Base-by-base conservation (phyloP, 2,797 vertebrate species). In the Spinus olivaceus region DNA sequence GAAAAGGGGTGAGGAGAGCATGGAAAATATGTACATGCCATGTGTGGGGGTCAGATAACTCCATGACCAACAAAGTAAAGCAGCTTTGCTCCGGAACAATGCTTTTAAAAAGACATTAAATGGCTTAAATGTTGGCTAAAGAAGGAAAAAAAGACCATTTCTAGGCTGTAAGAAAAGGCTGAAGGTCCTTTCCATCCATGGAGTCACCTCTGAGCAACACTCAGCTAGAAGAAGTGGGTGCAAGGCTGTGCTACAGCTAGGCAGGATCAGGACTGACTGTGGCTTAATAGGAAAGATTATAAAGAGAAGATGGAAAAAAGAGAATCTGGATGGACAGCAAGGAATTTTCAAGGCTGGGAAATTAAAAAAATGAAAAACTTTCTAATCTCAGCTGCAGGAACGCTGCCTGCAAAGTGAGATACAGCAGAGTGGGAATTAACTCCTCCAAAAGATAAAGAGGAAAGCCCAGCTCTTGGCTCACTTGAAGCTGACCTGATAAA, bases 371-470 rank as follows among this genome's bases (percentile, higher is more conserved):
- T 30, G 17, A 85, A 69, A 70, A 91, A 76, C 23, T 70, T 86
- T 49, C 60, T 89, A 84, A 96, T 92, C 70, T 94, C 70, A 77
- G 73, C 90, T 76, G 73, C 61, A 72, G 78, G 64, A 96, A 66
- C 1, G 24, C 51, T 76, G 84, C 4, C 74, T 92, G 85, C 92
- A 87, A 84, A 88, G 60, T 11, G 65, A 94, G 96, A 93, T 89
- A 93, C 5, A 69, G 91, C 81, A 87, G 53, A 88, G 61, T 1
- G 10, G 79, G 93, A 90, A 96, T 91, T 89, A 95, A 67, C 74
- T 87, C 39, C 87, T 90, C 90, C 57, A 65, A n/a, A 82, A 88
- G 90, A 89, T 33, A 76, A 3, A 47, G 65, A 1, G 23, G 27
- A 71, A 94, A 89, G 61, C 80, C 65, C 18, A 23, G 73, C 69